phyloP scores from a whole-genome alignment of 2,113 vertebrate genomes.

The Myocastor coypus region DNA sequence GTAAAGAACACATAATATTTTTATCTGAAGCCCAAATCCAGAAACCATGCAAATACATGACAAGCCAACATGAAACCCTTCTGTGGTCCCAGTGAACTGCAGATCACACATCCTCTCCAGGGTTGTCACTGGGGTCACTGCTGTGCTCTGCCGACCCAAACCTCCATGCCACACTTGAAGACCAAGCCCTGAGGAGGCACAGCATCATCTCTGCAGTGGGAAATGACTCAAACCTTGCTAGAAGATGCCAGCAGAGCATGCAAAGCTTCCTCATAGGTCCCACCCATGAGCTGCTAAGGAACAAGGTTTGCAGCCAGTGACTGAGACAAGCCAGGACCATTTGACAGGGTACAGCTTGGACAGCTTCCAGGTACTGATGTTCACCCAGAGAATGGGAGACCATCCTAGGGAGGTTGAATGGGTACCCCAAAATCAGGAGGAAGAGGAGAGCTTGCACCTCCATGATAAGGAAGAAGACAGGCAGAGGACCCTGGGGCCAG shows the following conservation, averaged over 20 bases:
- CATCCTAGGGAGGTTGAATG: accelerated
- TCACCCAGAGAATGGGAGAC: background rate
- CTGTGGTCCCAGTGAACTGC: too few species aligned
- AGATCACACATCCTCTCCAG: background rate
- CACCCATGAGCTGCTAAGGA: accelerated
- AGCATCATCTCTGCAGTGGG: too few species aligned
- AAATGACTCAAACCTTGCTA: background rate
- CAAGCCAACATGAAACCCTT: accelerated
- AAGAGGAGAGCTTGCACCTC: background rate
- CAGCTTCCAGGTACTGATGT: accelerated
- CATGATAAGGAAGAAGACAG: background rate
- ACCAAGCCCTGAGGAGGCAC: accelerated
- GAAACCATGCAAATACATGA: background rate
- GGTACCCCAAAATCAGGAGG: background rate
- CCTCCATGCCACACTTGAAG: accelerated
- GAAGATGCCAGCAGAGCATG: accelerated
- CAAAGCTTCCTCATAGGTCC: background rate
- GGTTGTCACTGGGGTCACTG: accelerated
- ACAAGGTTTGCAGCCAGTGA: accelerated
- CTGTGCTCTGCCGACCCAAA: accelerated
- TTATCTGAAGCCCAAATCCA: background rate
- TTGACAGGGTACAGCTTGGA: accelerated
- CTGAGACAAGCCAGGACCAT: accelerated
- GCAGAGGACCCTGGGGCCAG: accelerated
- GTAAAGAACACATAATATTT: accelerated